Conservation (phyloP, 2,888 invertebrate genomes). For the Celastrina argiolus region DNA sequence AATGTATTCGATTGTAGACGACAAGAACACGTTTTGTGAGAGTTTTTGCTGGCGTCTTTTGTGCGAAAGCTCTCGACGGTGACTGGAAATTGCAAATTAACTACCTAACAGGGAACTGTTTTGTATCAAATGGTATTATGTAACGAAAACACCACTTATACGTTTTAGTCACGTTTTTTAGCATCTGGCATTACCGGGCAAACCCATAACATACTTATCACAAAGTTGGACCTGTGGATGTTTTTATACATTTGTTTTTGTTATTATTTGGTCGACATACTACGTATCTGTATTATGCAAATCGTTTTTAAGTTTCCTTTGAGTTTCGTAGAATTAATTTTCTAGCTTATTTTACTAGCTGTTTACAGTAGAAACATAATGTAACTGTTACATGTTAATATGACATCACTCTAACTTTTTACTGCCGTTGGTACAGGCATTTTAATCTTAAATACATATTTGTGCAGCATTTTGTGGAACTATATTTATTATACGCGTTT, state of each 20-base stretch:
- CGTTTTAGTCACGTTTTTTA: neutral
- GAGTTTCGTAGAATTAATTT: neutral
- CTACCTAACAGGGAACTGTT: neutral
- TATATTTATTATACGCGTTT: too few species aligned
- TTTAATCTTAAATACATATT: too few species aligned
- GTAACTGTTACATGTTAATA: too few species aligned
- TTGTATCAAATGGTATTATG: neutral
- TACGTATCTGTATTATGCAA: neutral
- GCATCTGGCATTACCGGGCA: neutral
- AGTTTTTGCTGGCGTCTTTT: constrained; percentile 11
- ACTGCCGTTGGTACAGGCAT: too few species aligned
- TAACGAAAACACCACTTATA: neutral
- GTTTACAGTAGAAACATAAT: too few species aligned
- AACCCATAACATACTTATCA: neutral
- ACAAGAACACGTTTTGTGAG: neutral
- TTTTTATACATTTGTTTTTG: neutral
- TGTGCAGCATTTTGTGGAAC: too few species aligned
- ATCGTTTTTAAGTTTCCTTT: neutral
- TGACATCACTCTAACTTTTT: too few species aligned
- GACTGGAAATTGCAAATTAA: neutral
- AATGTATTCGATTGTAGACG: neutral
- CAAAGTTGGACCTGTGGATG: neutral
- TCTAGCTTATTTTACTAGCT: neutral
- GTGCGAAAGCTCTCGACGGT: constrained; percentile 11
- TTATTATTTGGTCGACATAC: neutral